These are phyloP conservation scores for Copidosoma aretas DNA, from an alignment of 2,888 invertebrate species.

Conservation along the genomic window DNA sequence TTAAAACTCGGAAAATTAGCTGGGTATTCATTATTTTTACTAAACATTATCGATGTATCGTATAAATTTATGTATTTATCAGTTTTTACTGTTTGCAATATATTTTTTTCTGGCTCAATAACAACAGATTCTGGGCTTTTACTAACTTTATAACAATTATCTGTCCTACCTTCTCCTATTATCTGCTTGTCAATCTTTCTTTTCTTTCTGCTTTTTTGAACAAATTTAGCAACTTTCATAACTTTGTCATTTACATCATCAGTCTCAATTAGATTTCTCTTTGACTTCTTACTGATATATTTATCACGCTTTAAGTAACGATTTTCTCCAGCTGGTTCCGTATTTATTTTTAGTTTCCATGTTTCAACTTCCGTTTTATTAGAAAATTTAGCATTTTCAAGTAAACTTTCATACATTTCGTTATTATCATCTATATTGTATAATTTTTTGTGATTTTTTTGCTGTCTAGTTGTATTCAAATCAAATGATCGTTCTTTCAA, in stretches of 20 bases:
- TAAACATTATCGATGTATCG: background rate
- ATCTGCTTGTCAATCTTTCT: background rate
- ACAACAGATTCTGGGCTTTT: no score
- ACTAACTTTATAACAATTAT: background rate
- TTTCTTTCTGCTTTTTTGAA: background rate
- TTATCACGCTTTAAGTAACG: background rate
- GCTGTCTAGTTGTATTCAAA: background rate
- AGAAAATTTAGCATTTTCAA: background rate
- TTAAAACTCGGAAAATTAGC: background rate
- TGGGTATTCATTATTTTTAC: background rate
- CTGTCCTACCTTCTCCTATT: background rate
- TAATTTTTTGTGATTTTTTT: background rate
- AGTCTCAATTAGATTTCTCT: no score
- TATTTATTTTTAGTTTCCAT: background rate
- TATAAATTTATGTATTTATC: background rate
- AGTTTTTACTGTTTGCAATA: background rate
- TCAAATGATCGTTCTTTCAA: background rate
- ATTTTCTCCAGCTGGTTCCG: background rate
- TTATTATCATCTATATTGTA: background rate
- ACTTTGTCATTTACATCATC: no score
- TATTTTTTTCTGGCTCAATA: background rate
- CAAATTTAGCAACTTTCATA: no score
- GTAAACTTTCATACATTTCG: no score
- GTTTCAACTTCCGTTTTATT: background rate
- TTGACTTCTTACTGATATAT: background rate